Percentiles rank a stretch among this genome's conserved stretches.
Conservation (phyloP, 2,113 vertebrate species). For the Corvus hawaiiensis region DNA sequence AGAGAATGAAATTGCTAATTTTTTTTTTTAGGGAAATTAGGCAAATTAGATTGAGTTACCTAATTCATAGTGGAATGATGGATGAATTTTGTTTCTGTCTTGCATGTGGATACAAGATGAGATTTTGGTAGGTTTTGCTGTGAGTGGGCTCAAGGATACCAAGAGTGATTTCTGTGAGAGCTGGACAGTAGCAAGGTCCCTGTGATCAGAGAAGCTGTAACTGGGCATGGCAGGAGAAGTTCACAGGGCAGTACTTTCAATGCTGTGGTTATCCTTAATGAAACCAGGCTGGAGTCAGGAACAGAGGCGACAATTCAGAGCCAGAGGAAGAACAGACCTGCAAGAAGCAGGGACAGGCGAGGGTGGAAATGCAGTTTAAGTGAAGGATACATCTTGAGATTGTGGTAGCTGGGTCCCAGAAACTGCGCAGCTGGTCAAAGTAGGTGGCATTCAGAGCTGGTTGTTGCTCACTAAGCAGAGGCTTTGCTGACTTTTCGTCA, state of each 20-base stretch:
- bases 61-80: conserved; percentile 40
- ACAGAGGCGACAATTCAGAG: neutral
- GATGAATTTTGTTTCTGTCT: conserved; percentile 6
- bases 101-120: neutral
- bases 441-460: neutral
- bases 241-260: neutral
- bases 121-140: neutral
- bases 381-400: neutral
- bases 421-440: neutral
- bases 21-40: conserved; percentile 7
- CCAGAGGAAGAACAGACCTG: neutral
- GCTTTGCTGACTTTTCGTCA: neutral
- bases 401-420: neutral
- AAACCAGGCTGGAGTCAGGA: neutral
- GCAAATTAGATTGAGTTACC: conserved; percentile 15
- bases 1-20: neutral
- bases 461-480: neutral
- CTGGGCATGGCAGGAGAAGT: neutral
- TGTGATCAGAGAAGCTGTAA: neutral
- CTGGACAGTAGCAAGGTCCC: neutral
- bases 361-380: neutral
- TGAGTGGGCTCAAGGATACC: neutral
- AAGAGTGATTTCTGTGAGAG: neutral
- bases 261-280: neutral
- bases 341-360: neutral